Percentiles rank a stretch among this genome's conserved stretches.
phyloP scores from a whole-genome alignment of 2,797 vertebrate species.

The Rhinella marina region DNA sequence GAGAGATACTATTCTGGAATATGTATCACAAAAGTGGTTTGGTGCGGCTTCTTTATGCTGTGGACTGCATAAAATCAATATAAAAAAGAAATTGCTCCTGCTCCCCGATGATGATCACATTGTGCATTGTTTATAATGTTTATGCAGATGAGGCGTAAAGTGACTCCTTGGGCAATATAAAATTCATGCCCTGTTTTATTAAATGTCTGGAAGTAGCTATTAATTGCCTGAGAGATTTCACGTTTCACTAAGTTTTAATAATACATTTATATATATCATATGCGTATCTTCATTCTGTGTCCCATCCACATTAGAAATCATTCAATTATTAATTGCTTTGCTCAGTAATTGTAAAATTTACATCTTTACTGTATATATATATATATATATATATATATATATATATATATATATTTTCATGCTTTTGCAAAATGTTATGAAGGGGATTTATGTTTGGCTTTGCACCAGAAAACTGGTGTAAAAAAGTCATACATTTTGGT shows the following conservation, averaged over 20 bases:
- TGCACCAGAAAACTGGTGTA: no score
- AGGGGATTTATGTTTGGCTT: no score
- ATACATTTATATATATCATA: neutral
- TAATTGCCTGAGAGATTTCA: neutral
- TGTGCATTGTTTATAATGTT: neutral
- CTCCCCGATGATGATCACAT: neutral
- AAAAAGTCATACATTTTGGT: no score
- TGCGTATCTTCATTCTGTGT: neutral
- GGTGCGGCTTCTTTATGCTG: neutral
- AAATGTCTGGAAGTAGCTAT: neutral
- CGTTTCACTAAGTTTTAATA: slow-evolving; percentile 3
- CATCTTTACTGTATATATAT: neutral
- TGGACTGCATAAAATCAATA: neutral
- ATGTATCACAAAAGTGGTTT: no score
- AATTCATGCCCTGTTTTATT: neutral
- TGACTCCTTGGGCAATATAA: neutral
- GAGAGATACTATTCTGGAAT: no score
- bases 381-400: no score
- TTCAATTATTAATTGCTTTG: neutral
- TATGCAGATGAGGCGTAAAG: neutral
- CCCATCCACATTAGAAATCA: neutral
- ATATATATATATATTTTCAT: no score
- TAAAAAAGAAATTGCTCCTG: neutral
- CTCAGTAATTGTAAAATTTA: neutral
- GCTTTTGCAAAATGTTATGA: no score